Percentiles rank a stretch among this genome's conserved stretches.
Evolutionary conservation across 2,888 invertebrate genomes (phyloP).

Genomic region (Biston stratarius): DNA sequence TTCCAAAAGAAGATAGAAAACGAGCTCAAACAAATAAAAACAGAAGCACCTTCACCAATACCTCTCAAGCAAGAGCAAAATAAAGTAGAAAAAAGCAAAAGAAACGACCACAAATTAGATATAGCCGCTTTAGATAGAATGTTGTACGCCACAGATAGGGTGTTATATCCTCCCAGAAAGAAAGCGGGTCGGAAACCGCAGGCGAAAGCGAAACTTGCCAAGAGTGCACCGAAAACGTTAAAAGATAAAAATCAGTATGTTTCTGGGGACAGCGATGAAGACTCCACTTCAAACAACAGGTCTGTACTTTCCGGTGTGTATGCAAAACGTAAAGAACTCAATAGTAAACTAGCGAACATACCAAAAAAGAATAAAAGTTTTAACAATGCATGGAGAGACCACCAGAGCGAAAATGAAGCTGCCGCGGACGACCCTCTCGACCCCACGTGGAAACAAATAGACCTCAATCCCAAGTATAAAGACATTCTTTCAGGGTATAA

Average conservation of each 20-base stretch:
- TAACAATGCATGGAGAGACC: conserved; percentile 77
- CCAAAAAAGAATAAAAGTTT: conserved; percentile 76
- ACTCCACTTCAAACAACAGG: conserved; percentile 69
- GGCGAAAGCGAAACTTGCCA: conserved; percentile 71
- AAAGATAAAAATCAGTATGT: conserved; percentile 81
- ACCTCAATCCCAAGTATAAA: conserved; percentile 88
- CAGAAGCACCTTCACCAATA: conserved; percentile 79
- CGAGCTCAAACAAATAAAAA: conserved; percentile 80
- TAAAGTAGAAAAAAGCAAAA: conserved; percentile 75
- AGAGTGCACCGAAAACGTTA: conserved; percentile 70
- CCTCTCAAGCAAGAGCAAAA: conserved; percentile 79
- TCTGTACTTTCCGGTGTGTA: conserved; percentile 82
- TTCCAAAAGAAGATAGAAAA: conserved; percentile 76
- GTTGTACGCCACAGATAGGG: conserved; percentile 91
- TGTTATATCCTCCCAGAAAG: conserved; percentile 91
- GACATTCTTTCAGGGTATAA: conserved; percentile 87
- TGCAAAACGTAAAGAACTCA: conserved; percentile 82
- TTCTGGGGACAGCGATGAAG: conserved; percentile 75
- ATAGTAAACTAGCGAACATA: conserved; percentile 75
- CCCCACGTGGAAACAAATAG: conserved; percentile 88
- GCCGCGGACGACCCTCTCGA: conserved; percentile 86
- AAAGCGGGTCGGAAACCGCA: conserved; percentile 90
- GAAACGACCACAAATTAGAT: conserved; percentile 79
- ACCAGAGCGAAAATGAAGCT: conserved; percentile 83
- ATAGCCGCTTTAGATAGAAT: conserved; percentile 89